Base-by-base conservation (phyloP, 2,888 invertebrate species). In the Pristionchus exspectatus region DNA sequence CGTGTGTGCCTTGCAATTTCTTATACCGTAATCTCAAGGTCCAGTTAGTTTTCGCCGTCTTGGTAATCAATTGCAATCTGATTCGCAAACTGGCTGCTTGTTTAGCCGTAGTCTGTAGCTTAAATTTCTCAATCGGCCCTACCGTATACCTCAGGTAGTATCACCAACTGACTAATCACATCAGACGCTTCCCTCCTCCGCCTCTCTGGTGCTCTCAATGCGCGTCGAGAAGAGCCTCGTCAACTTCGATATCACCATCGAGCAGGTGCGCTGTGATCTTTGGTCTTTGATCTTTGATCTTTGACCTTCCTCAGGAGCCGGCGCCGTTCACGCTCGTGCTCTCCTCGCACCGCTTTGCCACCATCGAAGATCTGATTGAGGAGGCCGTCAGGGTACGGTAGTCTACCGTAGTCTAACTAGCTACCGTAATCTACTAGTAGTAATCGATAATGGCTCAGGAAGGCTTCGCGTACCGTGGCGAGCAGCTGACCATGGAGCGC, bases 281-380 rank as follows among this genome's bases (percentile, higher is more conserved):
- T 84, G 84, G 5, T 56, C 56, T 83, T 54, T 83, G 81, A 84
- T 84, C 54, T 54, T n/a, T 84, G 30, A 84, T 56, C 56, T 84
- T 56, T 59, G 18, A 56, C 30, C 27, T 83, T 14, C 44, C 21
- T 50, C 63, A 85, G 85, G 59, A 30, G 21, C 21, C 85, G 21
- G 33, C 33, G 59, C 63, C 85, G 10, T 85, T 66, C 86, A 14
- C 44, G 14, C 86, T 86, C 86, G n/a, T 24, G 14, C 63, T 86
- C n/a, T 54, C 56, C 63, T 2, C 86, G 9, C 86, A 44, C 44
- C 33, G 38, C 27, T 66, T 86, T n/a, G 63, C 18, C 24, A 86
- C n/a, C 21, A 1, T 86, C 24, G 86, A 86, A 38, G 66, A 86
- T 2, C 63, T 86, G 86, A 63, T 86, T 16, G 38, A n/a, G 24